A percentile compares a stretch with the other conserved stretches of the same genome.
Evolutionary conservation across 2,797 vertebrate genomes (phyloP).

Genomic region (Chromis chromis): DNA sequence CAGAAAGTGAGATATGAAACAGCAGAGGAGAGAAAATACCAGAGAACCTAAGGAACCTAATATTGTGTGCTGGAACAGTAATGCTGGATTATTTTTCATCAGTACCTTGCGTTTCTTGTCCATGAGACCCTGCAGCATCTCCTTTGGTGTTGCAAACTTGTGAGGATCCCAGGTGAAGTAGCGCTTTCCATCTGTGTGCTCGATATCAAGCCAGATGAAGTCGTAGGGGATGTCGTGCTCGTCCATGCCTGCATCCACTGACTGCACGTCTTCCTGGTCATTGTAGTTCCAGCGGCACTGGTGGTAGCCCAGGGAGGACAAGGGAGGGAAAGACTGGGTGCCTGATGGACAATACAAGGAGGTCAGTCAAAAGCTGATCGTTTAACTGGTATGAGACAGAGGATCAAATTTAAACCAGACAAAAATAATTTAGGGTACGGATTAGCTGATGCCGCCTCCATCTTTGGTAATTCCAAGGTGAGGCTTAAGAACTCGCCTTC

Average conservation of each 20-base stretch:
- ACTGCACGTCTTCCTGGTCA: slow-evolving; percentile 91
- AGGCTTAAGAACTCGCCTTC: neutral
- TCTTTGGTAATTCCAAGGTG: too few relatives aligned
- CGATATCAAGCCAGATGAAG: slow-evolving; percentile 96
- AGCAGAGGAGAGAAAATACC: neutral
- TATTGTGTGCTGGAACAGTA: neutral
- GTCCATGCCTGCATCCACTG: slow-evolving; percentile 90
- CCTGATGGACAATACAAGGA: slow-evolving; percentile 75
- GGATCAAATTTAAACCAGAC: neutral
- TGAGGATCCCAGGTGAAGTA: slow-evolving; percentile 97
- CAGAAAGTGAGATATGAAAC: neutral
- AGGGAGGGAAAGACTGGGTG: slow-evolving; percentile 93
- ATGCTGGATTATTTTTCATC: too few relatives aligned
- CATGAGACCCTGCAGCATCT: slow-evolving; percentile 87
- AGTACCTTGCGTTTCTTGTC: slow-evolving; percentile 90
- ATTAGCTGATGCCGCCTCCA: neutral
- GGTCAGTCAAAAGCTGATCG: neutral
- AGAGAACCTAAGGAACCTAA: neutral
- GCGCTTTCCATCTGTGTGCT: slow-evolving; percentile 94
- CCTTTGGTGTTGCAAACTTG: slow-evolving; percentile 89
- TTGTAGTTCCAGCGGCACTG: slow-evolving; percentile 99
- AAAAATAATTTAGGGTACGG: neutral
- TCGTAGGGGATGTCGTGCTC: slow-evolving; percentile 92
- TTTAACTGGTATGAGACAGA: neutral
- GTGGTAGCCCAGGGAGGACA: slow-evolving; percentile 92